phyloP scores from a whole-genome alignment of 2,797 vertebrate species.

The Smutsia gigantea region DNA sequence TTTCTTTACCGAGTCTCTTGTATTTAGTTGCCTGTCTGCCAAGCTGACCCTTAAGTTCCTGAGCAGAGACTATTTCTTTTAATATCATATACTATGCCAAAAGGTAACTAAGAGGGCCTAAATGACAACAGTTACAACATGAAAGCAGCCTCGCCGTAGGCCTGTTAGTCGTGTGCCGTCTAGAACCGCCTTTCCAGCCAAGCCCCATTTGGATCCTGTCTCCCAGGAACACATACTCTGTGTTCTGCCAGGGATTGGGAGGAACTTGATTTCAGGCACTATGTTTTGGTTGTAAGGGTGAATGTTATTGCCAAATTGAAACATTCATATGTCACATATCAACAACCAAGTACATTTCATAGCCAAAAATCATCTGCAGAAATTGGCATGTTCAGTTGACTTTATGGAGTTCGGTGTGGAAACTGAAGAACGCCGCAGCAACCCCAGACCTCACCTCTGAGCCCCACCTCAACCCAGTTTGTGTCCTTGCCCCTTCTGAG shows the following conservation, averaged over 20 bases:
- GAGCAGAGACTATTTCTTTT: neutral
- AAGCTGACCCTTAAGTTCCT: neutral
- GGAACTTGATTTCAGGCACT: slow-evolving; percentile 35
- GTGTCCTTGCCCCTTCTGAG: neutral
- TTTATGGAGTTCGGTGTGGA: neutral
- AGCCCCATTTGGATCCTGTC: neutral
- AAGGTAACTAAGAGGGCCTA: neutral
- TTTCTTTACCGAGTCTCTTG: neutral
- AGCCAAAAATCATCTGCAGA: neutral
- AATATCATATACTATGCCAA: neutral
- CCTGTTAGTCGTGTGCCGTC: neutral
- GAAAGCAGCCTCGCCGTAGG: neutral
- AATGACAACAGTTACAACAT: neutral
- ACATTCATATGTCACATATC: slow-evolving; percentile 24
- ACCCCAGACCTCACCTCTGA: neutral
- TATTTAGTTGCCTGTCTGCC: neutral
- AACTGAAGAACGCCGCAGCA: neutral
- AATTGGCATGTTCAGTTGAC: neutral
- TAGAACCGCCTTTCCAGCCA: neutral
- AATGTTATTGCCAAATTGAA: slow-evolving; percentile 63
- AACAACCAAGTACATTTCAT: neutral
- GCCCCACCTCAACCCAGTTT: neutral
- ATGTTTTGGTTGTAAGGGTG: slow-evolving; percentile 32
- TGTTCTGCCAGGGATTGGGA: slow-evolving; percentile 61
- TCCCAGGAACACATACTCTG: neutral